These are phyloP conservation scores for Ganaspis sp. DNA, from an alignment of 1,140 invertebrate species.

Conservation along the genomic window DNA sequence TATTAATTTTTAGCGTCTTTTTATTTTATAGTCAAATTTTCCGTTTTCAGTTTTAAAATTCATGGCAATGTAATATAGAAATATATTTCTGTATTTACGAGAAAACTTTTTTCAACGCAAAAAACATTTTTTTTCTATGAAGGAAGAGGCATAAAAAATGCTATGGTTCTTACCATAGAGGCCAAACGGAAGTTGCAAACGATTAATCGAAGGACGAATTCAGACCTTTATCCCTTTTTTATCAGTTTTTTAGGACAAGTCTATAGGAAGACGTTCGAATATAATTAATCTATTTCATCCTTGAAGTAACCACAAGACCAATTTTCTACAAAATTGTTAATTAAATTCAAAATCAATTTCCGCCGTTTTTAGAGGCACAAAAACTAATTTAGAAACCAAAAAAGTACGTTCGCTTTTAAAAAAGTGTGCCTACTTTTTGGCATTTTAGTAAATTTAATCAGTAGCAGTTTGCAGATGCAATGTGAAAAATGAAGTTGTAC, in stretches of 20 bases:
- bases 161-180: constrained; percentile 6
- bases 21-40: too few species aligned
- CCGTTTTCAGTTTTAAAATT: too few species aligned
- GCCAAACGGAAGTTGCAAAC: constrained; percentile 5
- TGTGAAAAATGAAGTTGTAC: too few species aligned
- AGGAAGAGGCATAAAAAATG: neutral
- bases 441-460: too few species aligned
- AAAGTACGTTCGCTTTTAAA: too few species aligned
- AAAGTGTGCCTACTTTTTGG: too few species aligned
- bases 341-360: neutral
- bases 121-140: neutral
- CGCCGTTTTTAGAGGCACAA: neutral
- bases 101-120: neutral
- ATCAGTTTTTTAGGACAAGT: neutral
- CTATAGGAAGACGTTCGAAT: neutral
- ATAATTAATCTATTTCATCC: neutral
- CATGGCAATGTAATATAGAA: too few species aligned
- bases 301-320: neutral
- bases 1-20: too few species aligned
- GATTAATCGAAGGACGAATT: neutral
- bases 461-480: too few species aligned
- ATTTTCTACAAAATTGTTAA: neutral
- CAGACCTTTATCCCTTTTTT: neutral
- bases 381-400: too few species aligned
- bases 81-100: neutral